Percentiles rank a stretch among this genome's conserved stretches.
Evolutionary conservation across 2,797 vertebrate species (phyloP).

Genomic region (Naso thynnoides): DNA sequence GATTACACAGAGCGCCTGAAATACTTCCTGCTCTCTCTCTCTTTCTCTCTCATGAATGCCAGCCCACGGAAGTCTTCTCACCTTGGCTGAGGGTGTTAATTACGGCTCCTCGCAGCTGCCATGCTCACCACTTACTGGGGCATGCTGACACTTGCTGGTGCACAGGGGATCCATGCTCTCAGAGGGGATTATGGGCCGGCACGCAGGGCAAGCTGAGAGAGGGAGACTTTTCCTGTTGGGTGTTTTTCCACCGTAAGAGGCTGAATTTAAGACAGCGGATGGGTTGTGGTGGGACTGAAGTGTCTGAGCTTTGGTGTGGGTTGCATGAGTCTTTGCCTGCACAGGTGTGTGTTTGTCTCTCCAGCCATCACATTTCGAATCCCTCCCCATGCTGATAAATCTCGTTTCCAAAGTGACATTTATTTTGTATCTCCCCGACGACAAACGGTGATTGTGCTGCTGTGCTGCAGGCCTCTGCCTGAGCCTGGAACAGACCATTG

Average conservation of each 20-base stretch:
- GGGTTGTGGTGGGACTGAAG: slow-evolving; percentile 36
- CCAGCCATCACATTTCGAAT: not conserved
- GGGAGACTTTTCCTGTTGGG: slow-evolving; percentile 59
- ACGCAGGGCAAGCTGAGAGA: slow-evolving; percentile 50
- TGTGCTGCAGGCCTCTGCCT: slow-evolving; percentile 60
- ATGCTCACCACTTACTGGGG: slow-evolving; percentile 76
- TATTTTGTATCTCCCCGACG: slow-evolving; percentile 47
- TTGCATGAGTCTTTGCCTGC: slow-evolving; percentile 5
- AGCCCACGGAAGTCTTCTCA: slow-evolving; percentile 80
- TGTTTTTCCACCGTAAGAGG: slow-evolving; percentile 63
- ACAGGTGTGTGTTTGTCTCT: slow-evolving; percentile 19
- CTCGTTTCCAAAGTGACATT: slow-evolving; percentile 26
- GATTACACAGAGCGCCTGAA: slow-evolving; percentile 78
- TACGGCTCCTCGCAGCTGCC: slow-evolving; percentile 79
- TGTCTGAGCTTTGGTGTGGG: slow-evolving; percentile 34
- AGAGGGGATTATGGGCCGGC: slow-evolving; percentile 74
- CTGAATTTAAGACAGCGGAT: slow-evolving; percentile 41
- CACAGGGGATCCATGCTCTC: slow-evolving; percentile 78
- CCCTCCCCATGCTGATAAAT: slow-evolving; percentile 5
- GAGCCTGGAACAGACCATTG: slow-evolving; percentile 70
- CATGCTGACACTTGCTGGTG: slow-evolving; percentile 78
- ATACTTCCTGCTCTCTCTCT: slow-evolving; percentile 77
- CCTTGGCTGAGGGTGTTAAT: slow-evolving; percentile 83
- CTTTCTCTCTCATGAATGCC: slow-evolving; percentile 73
- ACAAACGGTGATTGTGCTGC: slow-evolving; percentile 62